Percentiles rank a stretch among this genome's conserved stretches.
phyloP scores from a whole-genome alignment of 2,113 vertebrate genomes.

The Crotalus viridis region DNA sequence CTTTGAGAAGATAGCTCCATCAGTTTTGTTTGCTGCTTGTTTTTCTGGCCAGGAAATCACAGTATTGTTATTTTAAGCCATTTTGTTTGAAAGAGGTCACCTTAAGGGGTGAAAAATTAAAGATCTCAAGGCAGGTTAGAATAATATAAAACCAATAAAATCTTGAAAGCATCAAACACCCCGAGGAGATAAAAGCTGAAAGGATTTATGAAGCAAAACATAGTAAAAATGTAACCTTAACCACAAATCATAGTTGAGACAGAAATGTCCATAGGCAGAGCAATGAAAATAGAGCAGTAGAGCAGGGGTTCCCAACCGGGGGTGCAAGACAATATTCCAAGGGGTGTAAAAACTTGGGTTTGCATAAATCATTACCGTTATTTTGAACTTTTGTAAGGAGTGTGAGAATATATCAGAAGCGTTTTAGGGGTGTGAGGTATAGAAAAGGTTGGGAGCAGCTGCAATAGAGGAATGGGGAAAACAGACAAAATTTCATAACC shows the following conservation, averaged over 20 bases:
- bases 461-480: not conserved
- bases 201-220: not conserved
- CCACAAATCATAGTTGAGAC: not conserved
- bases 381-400: too few relatives aligned
- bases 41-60: not conserved
- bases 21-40: not conserved
- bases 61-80: not conserved
- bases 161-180: not conserved
- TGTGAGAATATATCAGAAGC: too few relatives aligned
- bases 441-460: too few relatives aligned
- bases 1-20: not conserved
- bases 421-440: too few relatives aligned
- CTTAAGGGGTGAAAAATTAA: not conserved
- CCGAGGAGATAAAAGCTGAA: not conserved
- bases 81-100: not conserved
- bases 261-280: not conserved
- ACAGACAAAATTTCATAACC: not conserved
- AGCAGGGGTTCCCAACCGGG: too few relatives aligned
- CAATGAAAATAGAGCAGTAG: not conserved
- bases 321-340: too few relatives aligned
- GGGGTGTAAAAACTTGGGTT: too few relatives aligned
- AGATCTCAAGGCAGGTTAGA: not conserved
- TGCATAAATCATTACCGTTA: too few relatives aligned
- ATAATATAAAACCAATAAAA: not conserved
- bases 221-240: not conserved